These are phyloP conservation scores for Drosophila mayaguana DNA, from an alignment of 2,888 invertebrate species.

Conservation along the genomic window DNA sequence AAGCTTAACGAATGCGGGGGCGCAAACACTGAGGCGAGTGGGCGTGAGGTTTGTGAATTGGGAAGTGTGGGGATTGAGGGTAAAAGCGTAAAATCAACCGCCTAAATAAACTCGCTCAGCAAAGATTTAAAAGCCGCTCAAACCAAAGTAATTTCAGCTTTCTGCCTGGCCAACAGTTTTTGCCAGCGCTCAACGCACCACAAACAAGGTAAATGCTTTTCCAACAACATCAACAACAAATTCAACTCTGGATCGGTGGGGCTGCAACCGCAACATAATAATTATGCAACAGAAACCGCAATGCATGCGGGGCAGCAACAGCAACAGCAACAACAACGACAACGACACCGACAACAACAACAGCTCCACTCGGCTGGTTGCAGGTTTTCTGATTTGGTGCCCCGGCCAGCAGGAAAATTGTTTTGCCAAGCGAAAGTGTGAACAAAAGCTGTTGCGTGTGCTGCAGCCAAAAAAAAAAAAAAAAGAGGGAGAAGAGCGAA, in stretches of 20 bases:
- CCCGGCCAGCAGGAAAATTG: slow-evolving; percentile 68
- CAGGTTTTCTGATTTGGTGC: slow-evolving; percentile 54
- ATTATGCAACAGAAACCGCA: slow-evolving; percentile 81
- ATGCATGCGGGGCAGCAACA: slow-evolving; percentile 71
- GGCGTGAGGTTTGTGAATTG: background rate
- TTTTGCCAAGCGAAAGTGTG: slow-evolving; percentile 82
- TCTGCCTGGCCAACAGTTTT: slow-evolving; percentile 69
- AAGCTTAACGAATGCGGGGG: slow-evolving; percentile 19
- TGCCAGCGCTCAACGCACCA: slow-evolving; percentile 70
- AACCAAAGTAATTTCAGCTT: slow-evolving; percentile 73
- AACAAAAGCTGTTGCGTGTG: slow-evolving; percentile 82
- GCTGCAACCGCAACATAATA: slow-evolving; percentile 77
- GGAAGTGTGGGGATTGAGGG: background rate
- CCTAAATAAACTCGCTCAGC: slow-evolving; percentile 76
- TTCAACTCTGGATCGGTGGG: slow-evolving; percentile 57
- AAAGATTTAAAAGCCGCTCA: slow-evolving; percentile 83
- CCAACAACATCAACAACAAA: slow-evolving; percentile 67
- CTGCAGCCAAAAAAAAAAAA: slow-evolving; percentile 50
- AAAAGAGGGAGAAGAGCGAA: background rate
- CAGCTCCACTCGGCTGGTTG: slow-evolving; percentile 43
- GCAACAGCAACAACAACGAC: slow-evolving; percentile 33
- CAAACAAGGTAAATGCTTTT: slow-evolving; percentile 80
- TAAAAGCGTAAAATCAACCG: slow-evolving; percentile 51
- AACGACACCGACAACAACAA: slow-evolving; percentile 38
- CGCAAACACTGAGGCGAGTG: background rate